Evolutionary conservation across 2,888 invertebrate species (phyloP), one percentile per base, ranked within the genome.

Genomic region (Hofmannophila pseudospretella): DNA sequence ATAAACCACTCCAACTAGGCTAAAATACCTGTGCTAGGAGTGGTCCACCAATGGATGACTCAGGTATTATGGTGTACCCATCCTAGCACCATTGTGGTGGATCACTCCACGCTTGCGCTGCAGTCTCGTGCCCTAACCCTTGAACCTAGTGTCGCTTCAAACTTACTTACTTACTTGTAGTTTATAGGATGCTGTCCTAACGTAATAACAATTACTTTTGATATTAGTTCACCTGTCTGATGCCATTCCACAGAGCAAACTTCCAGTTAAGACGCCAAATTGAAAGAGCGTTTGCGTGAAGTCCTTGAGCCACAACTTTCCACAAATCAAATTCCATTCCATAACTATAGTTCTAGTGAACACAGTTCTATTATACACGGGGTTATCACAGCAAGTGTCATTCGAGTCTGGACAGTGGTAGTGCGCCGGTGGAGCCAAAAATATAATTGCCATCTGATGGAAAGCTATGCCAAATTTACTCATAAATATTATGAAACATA

Each of bases 241-340:
- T 33, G 91, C 73, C 51, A 90, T 89, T 42, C 94, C 94, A 68
- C 93, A 93, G 7, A 89, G 41, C 41, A 94, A 79, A 64, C 92
- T 93, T 31, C 94, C 94, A 41, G 89, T 65, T 39, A 94, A 82
- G 36, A 94, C 90, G 31, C 94, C 94, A 47, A 91, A 76, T 90
- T 94, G 94, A 38, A 93, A 91, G 36, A 92, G 71, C 12, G 91
- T 91, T 73, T 94, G 94, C 1, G 91, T 90, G 10, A 93, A 73
- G 58, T 92, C 91, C 22, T 90, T 90, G 39, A 93, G 72, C 71
- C 91, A 90, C 2, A 84, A 73, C 13, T 84, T 86, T 20, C 88
- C 80, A 63, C 94, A 94, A 11, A 93, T 91, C 41, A 95, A 77
- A 63, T 91, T 86, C 92, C 93, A 95, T 88, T 94, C 91, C 2